Evolutionary conservation across 2,113 vertebrate species (phyloP).

Genomic region (Salvelinus fontinalis): DNA sequence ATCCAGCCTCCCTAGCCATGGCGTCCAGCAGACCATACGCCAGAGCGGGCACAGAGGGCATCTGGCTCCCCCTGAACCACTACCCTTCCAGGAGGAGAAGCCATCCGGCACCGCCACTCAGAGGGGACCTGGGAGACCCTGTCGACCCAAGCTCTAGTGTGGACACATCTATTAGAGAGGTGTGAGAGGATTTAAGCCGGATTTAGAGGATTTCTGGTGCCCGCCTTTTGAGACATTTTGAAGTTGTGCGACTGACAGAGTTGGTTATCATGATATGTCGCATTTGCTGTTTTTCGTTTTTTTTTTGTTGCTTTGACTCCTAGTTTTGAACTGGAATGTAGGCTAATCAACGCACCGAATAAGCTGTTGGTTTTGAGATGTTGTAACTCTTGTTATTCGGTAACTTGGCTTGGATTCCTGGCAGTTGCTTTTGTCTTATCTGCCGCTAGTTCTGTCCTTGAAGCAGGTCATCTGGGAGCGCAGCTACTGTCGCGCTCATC

Average conservation of each 20-base stretch:
- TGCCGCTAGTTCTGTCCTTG: background rate
- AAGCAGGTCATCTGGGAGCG: background rate
- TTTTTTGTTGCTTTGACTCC: too few relatives aligned
- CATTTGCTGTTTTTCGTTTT: background rate
- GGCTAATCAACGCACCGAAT: too few relatives aligned
- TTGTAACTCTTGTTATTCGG: too few relatives aligned
- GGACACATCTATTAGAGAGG: background rate
- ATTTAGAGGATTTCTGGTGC: background rate
- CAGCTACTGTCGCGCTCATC: background rate
- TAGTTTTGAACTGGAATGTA: background rate
- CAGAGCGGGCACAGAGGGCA: background rate
- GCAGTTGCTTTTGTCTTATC: background rate
- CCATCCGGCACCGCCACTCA: background rate
- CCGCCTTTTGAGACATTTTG: too few relatives aligned
- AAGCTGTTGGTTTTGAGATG: background rate
- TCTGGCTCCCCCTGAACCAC: conserved; percentile 46
- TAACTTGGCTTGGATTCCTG: background rate
- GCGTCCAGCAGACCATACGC: background rate
- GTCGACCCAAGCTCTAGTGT: background rate
- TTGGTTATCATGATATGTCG: too few relatives aligned
- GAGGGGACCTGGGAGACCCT: background rate
- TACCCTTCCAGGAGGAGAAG: conserved; percentile 34
- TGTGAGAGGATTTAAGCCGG: background rate
- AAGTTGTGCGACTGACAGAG: too few relatives aligned
- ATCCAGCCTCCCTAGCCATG: background rate